A percentile compares a stretch with the other conserved stretches of the same genome.
Evolutionary conservation across 2,113 vertebrate genomes (phyloP).

Genomic region (Grus americana): DNA sequence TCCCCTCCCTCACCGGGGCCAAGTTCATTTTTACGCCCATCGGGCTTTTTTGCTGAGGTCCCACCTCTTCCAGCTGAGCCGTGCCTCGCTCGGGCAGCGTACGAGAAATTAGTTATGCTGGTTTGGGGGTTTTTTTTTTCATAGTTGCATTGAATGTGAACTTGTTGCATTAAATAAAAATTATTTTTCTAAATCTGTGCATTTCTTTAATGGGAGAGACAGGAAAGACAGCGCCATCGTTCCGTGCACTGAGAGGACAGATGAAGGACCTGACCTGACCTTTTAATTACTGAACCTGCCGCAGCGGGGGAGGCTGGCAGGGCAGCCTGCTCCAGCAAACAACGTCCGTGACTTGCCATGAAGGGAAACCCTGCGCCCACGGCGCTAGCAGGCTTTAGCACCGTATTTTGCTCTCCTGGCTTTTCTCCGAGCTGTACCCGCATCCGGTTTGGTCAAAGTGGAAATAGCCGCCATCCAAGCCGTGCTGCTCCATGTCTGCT

Average conservation of each 20-base stretch:
- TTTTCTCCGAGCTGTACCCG: background rate
- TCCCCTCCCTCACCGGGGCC: background rate
- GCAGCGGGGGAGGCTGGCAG: accelerated
- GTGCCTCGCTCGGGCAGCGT: accelerated
- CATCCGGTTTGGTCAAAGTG: background rate
- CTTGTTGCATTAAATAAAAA: background rate
- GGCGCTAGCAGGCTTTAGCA: accelerated
- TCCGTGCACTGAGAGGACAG: background rate
- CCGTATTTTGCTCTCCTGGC: background rate
- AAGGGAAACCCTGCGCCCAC: background rate
- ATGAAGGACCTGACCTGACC: background rate
- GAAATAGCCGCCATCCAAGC: accelerated
- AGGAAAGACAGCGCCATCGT: accelerated
- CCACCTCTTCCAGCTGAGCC: background rate
- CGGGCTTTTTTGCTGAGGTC: background rate
- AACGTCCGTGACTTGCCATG: background rate
- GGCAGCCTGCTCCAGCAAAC: background rate
- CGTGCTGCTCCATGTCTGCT: accelerated
- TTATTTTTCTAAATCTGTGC: background rate
- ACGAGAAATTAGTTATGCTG: background rate
- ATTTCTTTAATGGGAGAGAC: background rate
- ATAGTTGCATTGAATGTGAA: background rate
- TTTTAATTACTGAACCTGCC: background rate
- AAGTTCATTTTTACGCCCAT: accelerated
- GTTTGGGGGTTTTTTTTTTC: background rate